Conservation (phyloP, 2,888 invertebrate genomes). For the Dexiosoma caninum region DNA sequence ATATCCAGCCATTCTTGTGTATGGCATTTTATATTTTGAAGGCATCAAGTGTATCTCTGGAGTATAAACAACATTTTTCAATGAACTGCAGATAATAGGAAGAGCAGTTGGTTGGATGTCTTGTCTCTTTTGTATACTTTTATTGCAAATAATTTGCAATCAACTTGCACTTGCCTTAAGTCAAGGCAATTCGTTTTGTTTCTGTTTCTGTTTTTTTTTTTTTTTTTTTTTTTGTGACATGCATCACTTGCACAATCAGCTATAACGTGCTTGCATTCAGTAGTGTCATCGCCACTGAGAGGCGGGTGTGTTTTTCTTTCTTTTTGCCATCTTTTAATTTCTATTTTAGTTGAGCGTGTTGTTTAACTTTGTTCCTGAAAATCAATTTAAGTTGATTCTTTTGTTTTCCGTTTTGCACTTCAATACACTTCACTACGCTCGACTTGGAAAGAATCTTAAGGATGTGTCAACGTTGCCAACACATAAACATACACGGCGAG, state of each 20-base stretch:
- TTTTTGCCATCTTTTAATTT: slow-evolving; percentile 37
- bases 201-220: too few species aligned
- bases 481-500: not conserved
- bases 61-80: slow-evolving; percentile 33
- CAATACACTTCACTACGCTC: slow-evolving; percentile 58
- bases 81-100: slow-evolving; percentile 21
- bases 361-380: slow-evolving; percentile 60
- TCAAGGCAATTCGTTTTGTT: slow-evolving; percentile 37
- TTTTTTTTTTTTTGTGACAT: not conserved
- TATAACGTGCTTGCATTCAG: slow-evolving; percentile 8
- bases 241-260: slow-evolving; percentile 8
- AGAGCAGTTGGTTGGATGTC: slow-evolving; percentile 1
- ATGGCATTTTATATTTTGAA: not conserved
- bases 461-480: slow-evolving; percentile 55
- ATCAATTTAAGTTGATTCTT: slow-evolving; percentile 63
- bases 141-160: slow-evolving; percentile 74
- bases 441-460: slow-evolving; percentile 52
- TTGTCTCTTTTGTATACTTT: slow-evolving; percentile 64
- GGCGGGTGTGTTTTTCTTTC: slow-evolving; percentile 48
- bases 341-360: slow-evolving; percentile 40
- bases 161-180: slow-evolving; percentile 69
- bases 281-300: slow-evolving; percentile 5
- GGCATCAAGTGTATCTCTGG: slow-evolving; percentile 39
- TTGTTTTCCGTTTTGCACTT: slow-evolving; percentile 59
- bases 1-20: not conserved